Evolutionary conservation across 2,113 vertebrate species (phyloP).

Genomic region (Cephalopterus ornatus): DNA sequence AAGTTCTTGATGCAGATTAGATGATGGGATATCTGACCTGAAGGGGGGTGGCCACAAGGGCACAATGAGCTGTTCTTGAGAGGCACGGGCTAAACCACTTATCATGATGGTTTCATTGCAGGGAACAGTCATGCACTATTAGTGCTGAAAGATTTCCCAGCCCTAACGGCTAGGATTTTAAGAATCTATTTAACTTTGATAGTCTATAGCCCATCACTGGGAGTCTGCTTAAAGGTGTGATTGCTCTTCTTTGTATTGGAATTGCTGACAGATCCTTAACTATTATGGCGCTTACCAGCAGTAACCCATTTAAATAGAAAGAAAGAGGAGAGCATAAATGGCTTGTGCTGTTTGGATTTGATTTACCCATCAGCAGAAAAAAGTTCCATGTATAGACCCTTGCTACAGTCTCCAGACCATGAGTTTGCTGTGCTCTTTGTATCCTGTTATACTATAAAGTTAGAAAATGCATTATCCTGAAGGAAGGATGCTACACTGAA

Average conservation of each 20-base stretch:
- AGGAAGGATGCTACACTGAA: neutral
- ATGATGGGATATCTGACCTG: neutral
- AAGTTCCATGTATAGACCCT: neutral
- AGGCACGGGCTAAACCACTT: neutral
- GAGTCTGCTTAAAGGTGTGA: constrained; percentile 60
- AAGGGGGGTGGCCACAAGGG: constrained; percentile 21
- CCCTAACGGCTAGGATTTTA: constrained; percentile 56
- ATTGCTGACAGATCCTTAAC: constrained; percentile 68
- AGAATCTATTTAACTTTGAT: constrained; percentile 68
- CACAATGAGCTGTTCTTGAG: constrained; percentile 8
- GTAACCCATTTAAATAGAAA: constrained; percentile 64
- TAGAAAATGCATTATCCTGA: constrained; percentile 8
- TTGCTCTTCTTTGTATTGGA: constrained; percentile 66
- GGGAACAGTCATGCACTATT: constrained; percentile 60
- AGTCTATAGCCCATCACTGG: constrained; percentile 54
- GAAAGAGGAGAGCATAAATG: constrained; percentile 27
- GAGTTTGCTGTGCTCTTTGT: neutral
- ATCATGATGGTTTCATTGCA: constrained; percentile 50
- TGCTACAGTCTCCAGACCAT: neutral
- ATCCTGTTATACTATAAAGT: neutral
- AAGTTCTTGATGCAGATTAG: neutral
- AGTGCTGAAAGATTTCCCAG: constrained; percentile 64
- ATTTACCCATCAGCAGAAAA: constrained; percentile 46
- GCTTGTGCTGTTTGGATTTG: constrained; percentile 49
- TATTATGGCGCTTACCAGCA: constrained; percentile 55